phyloP scores from a whole-genome alignment of 2,888 invertebrate species.

The Drosophila diplacantha region DNA sequence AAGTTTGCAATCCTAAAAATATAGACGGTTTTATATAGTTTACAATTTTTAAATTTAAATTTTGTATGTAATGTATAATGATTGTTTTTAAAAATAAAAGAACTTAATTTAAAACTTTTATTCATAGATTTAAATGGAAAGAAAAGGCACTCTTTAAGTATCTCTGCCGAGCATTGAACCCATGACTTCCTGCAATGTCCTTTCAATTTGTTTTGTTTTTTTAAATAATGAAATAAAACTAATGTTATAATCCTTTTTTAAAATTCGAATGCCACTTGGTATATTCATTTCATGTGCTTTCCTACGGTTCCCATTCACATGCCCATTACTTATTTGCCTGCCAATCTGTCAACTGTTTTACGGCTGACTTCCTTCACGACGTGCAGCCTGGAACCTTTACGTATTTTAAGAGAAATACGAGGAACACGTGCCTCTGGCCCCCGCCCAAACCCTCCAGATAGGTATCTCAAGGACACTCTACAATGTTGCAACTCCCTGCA shows the following conservation, averaged over 20 bases:
- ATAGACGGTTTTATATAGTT: background rate
- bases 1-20: background rate
- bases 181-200: background rate
- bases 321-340: conserved; percentile 21
- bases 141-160: background rate
- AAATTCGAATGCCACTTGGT: background rate
- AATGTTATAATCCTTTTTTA: background rate
- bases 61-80: background rate
- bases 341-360: conserved; percentile 38
- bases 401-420: conserved; percentile 9
- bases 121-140: background rate
- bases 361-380: conserved; percentile 11
- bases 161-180: background rate
- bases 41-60: background rate
- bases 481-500: conserved; percentile 9
- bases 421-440: conserved; percentile 6
- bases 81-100: no score
- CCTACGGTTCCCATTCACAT: background rate
- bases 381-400: conserved; percentile 2
- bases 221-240: background rate
- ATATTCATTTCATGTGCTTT: background rate
- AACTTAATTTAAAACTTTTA: background rate
- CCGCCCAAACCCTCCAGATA: background rate
- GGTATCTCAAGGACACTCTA: background rate
- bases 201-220: background rate